A percentile compares a stretch with the other conserved stretches of the same genome.
These are phyloP conservation scores for Euclidia mi DNA, from an alignment of 2,888 invertebrate species.

Conservation along the genomic window DNA sequence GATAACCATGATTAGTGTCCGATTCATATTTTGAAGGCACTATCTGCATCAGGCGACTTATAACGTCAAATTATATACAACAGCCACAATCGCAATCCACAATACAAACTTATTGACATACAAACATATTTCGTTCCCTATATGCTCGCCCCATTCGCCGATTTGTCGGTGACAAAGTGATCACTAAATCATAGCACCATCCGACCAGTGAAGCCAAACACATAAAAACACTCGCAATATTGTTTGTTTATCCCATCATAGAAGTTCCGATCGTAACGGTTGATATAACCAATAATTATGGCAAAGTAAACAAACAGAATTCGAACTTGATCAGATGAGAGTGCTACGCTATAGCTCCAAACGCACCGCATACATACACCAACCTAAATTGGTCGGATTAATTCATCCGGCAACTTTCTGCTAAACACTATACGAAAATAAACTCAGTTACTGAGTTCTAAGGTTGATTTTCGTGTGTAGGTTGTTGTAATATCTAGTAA, in stretches of 20 bases:
- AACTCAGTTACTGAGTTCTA: background rate
- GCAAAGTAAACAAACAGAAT: slow-evolving; percentile 25
- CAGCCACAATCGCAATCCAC: too few species aligned
- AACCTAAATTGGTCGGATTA: slow-evolving; percentile 53
- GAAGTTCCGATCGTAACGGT: slow-evolving; percentile 12
- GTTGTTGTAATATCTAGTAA: slow-evolving; percentile 17
- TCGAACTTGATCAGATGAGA: slow-evolving; percentile 24
- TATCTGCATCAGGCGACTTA: too few species aligned
- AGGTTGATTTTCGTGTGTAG: slow-evolving; percentile 7
- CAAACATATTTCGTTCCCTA: too few species aligned
- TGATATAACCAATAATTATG: slow-evolving; percentile 27
- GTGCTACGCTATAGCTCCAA: slow-evolving; percentile 24
- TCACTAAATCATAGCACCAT: too few species aligned
- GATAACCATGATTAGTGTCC: too few species aligned
- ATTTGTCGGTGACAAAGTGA: too few species aligned
- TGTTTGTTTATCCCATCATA: slow-evolving; percentile 11
- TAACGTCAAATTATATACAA: too few species aligned
- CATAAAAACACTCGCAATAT: slow-evolving; percentile 11
- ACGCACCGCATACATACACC: slow-evolving; percentile 39
- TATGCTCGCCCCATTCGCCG: too few species aligned
- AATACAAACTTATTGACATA: too few species aligned
- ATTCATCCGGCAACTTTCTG: slow-evolving; percentile 30
- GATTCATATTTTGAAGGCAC: too few species aligned
- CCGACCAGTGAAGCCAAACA: background rate
- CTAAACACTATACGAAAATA: background rate